Conservation (phyloP, 92 coral and sea anemone species). For the Anthopleura xanthogrammica region DNA sequence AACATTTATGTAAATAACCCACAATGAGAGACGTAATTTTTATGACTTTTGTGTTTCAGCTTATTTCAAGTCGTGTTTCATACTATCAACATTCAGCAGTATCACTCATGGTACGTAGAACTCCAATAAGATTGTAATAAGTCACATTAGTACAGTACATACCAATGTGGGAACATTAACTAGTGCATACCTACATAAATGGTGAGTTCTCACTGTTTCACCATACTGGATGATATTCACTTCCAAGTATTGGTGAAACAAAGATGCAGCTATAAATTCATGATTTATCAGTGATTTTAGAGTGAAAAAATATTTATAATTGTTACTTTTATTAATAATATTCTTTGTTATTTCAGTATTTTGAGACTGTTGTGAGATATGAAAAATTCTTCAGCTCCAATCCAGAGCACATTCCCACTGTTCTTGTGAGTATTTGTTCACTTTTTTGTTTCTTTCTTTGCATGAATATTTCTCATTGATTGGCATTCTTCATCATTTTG, state of each 20-base stretch:
- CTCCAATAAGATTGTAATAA: too few relatives aligned
- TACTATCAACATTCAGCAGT: slow-evolving; percentile 79
- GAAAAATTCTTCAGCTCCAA: slow-evolving; percentile 79
- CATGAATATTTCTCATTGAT: neutral
- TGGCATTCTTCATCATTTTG: neutral
- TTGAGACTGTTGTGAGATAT: slow-evolving; percentile 91
- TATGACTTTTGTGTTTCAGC: slow-evolving; percentile 23
- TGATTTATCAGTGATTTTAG: too few relatives aligned
- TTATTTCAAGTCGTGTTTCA: slow-evolving; percentile 79
- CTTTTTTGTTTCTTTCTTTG: neutral
- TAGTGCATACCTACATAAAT: too few relatives aligned
- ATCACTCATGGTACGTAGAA: slow-evolving; percentile 60
- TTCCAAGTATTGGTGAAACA: too few relatives aligned
- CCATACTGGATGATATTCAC: too few relatives aligned
- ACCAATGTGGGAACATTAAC: too few relatives aligned
- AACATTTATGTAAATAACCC: neutral
- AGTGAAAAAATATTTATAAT: too few relatives aligned
- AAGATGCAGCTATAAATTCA: too few relatives aligned
- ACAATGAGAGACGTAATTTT: too few relatives aligned
- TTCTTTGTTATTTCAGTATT: slow-evolving; percentile 52
- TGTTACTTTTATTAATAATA: too few relatives aligned
- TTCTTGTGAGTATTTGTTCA: slow-evolving; percentile 62
- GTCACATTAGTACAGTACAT: too few relatives aligned
- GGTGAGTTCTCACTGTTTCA: too few relatives aligned
- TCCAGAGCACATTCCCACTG: slow-evolving; percentile 85